These are phyloP conservation scores for Malacosoma neustria DNA, from an alignment of 2,888 invertebrate species.

Conservation along the genomic window DNA sequence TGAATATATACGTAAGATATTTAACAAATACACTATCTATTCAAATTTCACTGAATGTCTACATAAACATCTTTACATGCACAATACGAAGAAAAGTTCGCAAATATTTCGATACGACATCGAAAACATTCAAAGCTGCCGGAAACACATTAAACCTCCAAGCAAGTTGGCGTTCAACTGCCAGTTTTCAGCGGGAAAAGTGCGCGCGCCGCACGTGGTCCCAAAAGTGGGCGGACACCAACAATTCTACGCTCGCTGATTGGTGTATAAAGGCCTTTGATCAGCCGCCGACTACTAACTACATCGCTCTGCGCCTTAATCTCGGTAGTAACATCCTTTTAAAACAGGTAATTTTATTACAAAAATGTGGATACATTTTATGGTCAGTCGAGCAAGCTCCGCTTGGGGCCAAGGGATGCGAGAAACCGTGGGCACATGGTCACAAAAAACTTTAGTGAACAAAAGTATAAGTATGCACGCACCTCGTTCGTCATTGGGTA, in stretches of 20 bases:
- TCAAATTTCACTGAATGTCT: slow-evolving; percentile 4
- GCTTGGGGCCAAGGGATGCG: slow-evolving; percentile 35
- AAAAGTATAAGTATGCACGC: no score
- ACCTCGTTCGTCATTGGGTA: no score
- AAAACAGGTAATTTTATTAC: slow-evolving; percentile 74
- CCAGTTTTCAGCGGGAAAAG: slow-evolving; percentile 32
- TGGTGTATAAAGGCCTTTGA: slow-evolving; percentile 57
- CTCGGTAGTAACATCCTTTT: slow-evolving; percentile 72
- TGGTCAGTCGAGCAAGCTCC: slow-evolving; percentile 53
- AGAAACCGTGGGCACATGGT: no score
- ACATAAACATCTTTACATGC: not conserved
- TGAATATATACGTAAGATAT: slow-evolving; percentile 6
- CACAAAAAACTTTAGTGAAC: no score
- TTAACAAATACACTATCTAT: slow-evolving; percentile 17
- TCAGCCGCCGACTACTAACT: slow-evolving; percentile 68
- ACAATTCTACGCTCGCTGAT: slow-evolving; percentile 30
- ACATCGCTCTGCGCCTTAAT: slow-evolving; percentile 70
- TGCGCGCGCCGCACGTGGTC: slow-evolving; percentile 72
- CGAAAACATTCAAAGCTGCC: slow-evolving; percentile 17
- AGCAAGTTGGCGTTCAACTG: slow-evolving; percentile 43
- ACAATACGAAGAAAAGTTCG: slow-evolving; percentile 15
- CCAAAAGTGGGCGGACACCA: slow-evolving; percentile 44
- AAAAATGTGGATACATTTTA: slow-evolving; percentile 65
- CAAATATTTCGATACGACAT: slow-evolving; percentile 29
- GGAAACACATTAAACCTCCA: slow-evolving; percentile 16